Percentiles rank a stretch among this genome's conserved stretches.
phyloP scores from a whole-genome alignment of 2,797 vertebrate genomes.

The Poecilia velifera region DNA sequence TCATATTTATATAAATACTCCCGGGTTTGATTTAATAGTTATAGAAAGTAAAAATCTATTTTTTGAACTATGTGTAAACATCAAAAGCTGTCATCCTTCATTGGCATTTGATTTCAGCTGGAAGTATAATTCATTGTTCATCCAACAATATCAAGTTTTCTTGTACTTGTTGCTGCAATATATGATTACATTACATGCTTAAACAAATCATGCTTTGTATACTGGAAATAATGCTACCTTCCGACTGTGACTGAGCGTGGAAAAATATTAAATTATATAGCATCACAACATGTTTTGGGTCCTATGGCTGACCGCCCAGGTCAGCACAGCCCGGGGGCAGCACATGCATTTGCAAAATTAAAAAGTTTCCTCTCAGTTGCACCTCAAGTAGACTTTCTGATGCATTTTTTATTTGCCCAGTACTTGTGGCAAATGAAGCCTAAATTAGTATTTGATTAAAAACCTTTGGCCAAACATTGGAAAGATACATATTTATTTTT shows the following conservation, averaged over 20 bases:
- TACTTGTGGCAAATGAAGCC: background rate
- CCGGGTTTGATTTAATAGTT: background rate
- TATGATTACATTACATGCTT: background rate
- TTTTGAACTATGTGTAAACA: background rate
- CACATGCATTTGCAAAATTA: background rate
- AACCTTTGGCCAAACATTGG: background rate
- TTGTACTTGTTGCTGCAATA: background rate
- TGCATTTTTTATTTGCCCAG: background rate
- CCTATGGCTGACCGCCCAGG: background rate
- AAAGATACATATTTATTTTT: background rate
- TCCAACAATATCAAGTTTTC: background rate
- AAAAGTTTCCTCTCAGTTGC: background rate
- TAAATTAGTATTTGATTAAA: background rate
- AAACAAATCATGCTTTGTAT: background rate
- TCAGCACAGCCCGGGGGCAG: background rate
- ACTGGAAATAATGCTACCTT: background rate
- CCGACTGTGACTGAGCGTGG: background rate
- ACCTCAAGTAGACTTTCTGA: background rate
- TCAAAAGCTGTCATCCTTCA: background rate
- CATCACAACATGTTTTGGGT: background rate
- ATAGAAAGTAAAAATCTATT: background rate
- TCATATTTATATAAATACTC: background rate
- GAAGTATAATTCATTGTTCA: background rate
- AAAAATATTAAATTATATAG: background rate
- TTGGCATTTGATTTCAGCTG: background rate